phyloP scores from a whole-genome alignment of 2,797 vertebrate species.

The Huso huso region DNA sequence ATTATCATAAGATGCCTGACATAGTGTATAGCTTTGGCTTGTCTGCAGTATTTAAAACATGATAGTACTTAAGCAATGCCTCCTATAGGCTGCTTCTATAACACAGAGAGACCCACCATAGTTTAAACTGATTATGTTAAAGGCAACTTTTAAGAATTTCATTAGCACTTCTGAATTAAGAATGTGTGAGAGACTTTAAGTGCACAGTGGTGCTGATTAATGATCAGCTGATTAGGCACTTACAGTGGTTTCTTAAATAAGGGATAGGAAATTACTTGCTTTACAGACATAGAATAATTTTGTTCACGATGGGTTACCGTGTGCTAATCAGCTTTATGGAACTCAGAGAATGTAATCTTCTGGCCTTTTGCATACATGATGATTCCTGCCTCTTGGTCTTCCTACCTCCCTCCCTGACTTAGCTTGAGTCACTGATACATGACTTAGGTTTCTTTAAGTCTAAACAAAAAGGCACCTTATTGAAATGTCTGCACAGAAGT shows the following conservation, averaged over 20 bases:
- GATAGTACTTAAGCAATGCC: not conserved
- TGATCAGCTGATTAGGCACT: slow-evolving; percentile 63
- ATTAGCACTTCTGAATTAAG: slow-evolving; percentile 19
- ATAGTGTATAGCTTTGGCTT: too few relatives aligned
- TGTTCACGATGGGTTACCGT: slow-evolving; percentile 56
- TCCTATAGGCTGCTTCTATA: not conserved
- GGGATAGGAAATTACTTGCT: slow-evolving; percentile 62
- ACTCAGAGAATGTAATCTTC: slow-evolving; percentile 46
- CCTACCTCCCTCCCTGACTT: not conserved
- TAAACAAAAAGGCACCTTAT: too few relatives aligned
- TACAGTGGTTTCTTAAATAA: slow-evolving; percentile 64
- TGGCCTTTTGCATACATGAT: slow-evolving; percentile 46
- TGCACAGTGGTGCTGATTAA: slow-evolving; percentile 59
- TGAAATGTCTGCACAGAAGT: too few relatives aligned
- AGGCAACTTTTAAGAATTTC: slow-evolving; percentile 25
- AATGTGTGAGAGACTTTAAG: slow-evolving; percentile 42
- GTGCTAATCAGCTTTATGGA: slow-evolving; percentile 62
- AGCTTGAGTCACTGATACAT: too few relatives aligned
- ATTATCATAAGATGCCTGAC: too few relatives aligned
- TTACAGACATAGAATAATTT: slow-evolving; percentile 59
- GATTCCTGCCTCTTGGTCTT: slow-evolving; percentile 34
- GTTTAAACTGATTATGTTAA: slow-evolving; percentile 7
- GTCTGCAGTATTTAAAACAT: too few relatives aligned
- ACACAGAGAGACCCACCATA: not conserved
- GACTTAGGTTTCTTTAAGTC: too few relatives aligned